Evolutionary conservation across 35 echinoderm and acorn worm genomes (phyloP).

Genomic region (Patiria miniata): DNA sequence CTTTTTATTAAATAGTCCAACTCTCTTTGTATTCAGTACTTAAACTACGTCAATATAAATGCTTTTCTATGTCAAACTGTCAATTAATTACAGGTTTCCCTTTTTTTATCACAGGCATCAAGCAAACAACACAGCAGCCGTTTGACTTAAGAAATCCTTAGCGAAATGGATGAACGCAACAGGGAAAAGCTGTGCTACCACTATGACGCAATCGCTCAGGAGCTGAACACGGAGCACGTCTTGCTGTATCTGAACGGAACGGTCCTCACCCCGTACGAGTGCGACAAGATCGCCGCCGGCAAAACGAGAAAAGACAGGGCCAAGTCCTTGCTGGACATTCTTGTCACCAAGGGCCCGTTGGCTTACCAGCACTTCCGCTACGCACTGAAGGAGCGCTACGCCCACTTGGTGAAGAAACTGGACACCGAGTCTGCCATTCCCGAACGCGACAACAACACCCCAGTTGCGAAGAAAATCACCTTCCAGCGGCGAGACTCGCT

Average conservation of each 20-base stretch:
- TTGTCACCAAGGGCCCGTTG: slow-evolving; percentile 60
- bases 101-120: no score
- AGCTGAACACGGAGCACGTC: slow-evolving; percentile 75
- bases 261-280: slow-evolving; percentile 73
- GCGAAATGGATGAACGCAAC: slow-evolving; percentile 58
- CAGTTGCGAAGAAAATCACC: slow-evolving; percentile 55
- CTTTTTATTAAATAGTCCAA: no score
- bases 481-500: slow-evolving; percentile 62
- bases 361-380: slow-evolving; percentile 92
- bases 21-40: no score
- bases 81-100: no score
- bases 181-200: slow-evolving; percentile 73
- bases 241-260: slow-evolving; percentile 68
- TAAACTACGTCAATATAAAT: no score
- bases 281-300: slow-evolving; percentile 66
- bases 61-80: no score
- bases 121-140: no score
- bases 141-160: background rate
- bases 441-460: slow-evolving; percentile 32
- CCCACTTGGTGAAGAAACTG: slow-evolving; percentile 64
- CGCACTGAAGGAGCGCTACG: slow-evolving; percentile 73
- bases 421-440: background rate
- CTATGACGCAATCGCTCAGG: slow-evolving; percentile 44
- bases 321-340: slow-evolving; percentile 56
- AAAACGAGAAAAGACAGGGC: slow-evolving; percentile 38